These are phyloP conservation scores for Copidosoma aretas DNA, from an alignment of 2,888 invertebrate genomes.

Conservation along the genomic window DNA sequence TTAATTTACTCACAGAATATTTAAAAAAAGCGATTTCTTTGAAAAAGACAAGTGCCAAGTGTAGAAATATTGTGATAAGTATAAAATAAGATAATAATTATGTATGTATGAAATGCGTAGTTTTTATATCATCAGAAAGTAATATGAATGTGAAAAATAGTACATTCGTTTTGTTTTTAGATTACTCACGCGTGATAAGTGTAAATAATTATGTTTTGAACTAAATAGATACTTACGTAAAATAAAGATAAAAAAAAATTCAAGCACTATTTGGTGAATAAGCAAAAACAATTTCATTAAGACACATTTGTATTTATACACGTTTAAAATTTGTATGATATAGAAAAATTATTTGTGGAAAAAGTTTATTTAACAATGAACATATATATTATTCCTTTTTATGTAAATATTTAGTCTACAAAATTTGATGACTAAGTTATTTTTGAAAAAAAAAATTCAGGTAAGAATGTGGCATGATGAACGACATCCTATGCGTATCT, in stretches of 20 bases:
- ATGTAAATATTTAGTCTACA: constrained; percentile 31
- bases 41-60: too few relatives aligned
- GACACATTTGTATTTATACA: constrained; percentile 22
- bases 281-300: constrained; percentile 1
- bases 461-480: constrained; percentile 6
- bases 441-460: constrained; percentile 16
- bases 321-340: constrained; percentile 17
- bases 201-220: too few relatives aligned
- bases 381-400: constrained; percentile 20
- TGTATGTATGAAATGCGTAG: too few relatives aligned
- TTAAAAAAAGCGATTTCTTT: too few relatives aligned
- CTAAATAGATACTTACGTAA: too few relatives aligned
- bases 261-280: neutral
- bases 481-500: constrained; percentile 16
- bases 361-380: constrained; percentile 22
- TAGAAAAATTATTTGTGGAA: constrained; percentile 11
- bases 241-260: neutral
- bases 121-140: too few relatives aligned
- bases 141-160: too few relatives aligned
- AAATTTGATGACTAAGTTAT: constrained; percentile 17
- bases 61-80: too few relatives aligned
- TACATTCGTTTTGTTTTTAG: too few relatives aligned
- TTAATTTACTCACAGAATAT: too few relatives aligned
- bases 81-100: too few relatives aligned
- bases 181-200: too few relatives aligned